These are phyloP conservation scores for Mesorhabditis spiculigera DNA, from an alignment of 2,888 invertebrate species.

Conservation along the genomic window DNA sequence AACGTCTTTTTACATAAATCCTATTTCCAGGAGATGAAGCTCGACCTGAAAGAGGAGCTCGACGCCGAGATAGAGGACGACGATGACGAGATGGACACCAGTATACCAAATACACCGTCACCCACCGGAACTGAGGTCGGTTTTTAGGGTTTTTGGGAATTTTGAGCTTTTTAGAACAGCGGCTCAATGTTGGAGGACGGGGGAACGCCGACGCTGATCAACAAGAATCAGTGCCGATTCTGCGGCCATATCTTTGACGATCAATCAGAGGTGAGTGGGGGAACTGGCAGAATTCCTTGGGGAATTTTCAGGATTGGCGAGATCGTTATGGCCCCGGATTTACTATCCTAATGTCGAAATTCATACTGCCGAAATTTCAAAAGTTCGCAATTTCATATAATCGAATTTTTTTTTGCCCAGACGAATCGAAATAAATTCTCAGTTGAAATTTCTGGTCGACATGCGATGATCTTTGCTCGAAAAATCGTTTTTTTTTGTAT, in stretches of 20 bases:
- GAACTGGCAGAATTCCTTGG: no score
- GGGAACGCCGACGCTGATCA: neutral
- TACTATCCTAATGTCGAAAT: no score
- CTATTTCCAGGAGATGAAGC: neutral
- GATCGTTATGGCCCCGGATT: no score
- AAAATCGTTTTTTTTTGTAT: no score
- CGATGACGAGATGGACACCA: neutral
- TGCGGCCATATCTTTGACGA: slow-evolving; percentile 1
- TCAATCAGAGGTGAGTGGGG: neutral
- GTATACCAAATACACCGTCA: neutral
- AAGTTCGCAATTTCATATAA: no score
- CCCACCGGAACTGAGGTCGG: neutral
- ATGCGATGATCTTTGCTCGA: no score
- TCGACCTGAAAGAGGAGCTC: neutral
- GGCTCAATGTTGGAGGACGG: neutral
- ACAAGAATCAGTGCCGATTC: slow-evolving; percentile 1
- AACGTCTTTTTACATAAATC: neutral
- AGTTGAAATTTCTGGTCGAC: no score
- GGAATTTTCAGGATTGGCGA: no score
- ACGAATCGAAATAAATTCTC: no score
- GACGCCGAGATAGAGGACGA: neutral
- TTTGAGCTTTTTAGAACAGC: neutral
- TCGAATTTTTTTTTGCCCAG: no score
- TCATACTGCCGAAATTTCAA: no score
- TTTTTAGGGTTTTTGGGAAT: neutral